Evolutionary conservation across 1,140 invertebrate genomes (phyloP), one percentile per base, ranked within the genome.

Genomic region (Ylistrum balloti): DNA sequence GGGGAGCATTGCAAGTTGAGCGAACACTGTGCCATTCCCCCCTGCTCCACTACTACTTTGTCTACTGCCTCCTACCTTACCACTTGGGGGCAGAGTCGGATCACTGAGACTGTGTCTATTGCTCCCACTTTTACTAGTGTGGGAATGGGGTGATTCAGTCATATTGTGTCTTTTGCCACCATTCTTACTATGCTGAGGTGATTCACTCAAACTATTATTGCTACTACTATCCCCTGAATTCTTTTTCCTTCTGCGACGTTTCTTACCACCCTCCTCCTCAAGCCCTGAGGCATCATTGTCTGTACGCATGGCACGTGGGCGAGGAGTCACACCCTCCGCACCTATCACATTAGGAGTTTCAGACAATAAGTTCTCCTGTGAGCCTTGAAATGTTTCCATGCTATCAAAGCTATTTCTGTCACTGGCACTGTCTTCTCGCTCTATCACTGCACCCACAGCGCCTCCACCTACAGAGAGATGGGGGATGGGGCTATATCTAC

Each of bases 401-500:
- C 95, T 95, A 87, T 94, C 93, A 90, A 94, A 94, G 90, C 94
- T 95, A 13, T 88, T 32, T 95, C 92, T 92, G 56, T 85, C 89
- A 45, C 35, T 86, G 5, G 93, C 93, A 45, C 91, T 91, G 74
- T 89, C 92, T 20, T 93, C 90, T 0, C 32, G 88, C 86, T 90
- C 91, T 89, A 86, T 38, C 86, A 56, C 86, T 88, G 48, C 90
- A 20, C 88, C 56, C 22, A 87, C n/a, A 56, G 87, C 85, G 20
- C 74, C 86, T 56, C 89, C 86, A 89, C 88, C 88, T 56, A 86
- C 90, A 45, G 90, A 86, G 11, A 87, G 85, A 20, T 89, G 33
- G 85, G 93, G 92, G 33, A 95, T 92, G 32, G 95, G 95, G 89
- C 95, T 95, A 86, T 95, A 95, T 22, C 94, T 95, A 86, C 95